Percentiles rank a stretch among this genome's conserved stretches.
phyloP scores from a whole-genome alignment of 1,140 invertebrate genomes.

The Euwallacea similis region DNA sequence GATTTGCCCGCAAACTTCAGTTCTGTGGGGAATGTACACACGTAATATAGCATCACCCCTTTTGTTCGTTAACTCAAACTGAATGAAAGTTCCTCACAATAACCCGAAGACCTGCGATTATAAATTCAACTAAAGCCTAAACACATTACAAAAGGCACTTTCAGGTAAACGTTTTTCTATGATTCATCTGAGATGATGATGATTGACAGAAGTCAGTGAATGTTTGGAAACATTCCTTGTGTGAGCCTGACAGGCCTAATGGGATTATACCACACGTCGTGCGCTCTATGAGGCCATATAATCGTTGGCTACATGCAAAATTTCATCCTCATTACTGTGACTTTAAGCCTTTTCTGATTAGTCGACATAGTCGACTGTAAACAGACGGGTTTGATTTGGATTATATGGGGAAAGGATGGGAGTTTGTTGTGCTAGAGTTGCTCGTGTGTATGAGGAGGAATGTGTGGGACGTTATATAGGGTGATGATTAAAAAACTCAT shows the following conservation, averaged over 20 bases:
- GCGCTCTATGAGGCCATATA: slow-evolving; percentile 27
- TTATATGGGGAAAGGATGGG: no score
- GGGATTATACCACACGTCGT: slow-evolving; percentile 33
- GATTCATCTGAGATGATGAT: slow-evolving; percentile 27
- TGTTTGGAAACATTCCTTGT: slow-evolving; percentile 32
- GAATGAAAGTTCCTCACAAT: not conserved
- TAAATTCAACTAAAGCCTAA: slow-evolving; percentile 5
- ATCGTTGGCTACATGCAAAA: slow-evolving; percentile 32
- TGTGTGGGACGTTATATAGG: no score
- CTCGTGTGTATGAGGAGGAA: no score
- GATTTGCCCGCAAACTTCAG: slow-evolving; percentile 23
- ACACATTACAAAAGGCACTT: slow-evolving; percentile 19
- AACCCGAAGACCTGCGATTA: not conserved
- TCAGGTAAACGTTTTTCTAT: slow-evolving; percentile 30
- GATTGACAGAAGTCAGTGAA: slow-evolving; percentile 35
- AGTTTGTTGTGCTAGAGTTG: no score
- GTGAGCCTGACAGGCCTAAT: slow-evolving; percentile 32
- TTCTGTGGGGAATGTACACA: not conserved
- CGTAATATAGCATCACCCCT: not conserved
- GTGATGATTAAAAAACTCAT: no score
- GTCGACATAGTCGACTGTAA: not conserved
- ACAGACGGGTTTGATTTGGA: no score
- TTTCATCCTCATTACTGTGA: slow-evolving; percentile 30
- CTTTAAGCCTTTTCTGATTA: slow-evolving; percentile 29
- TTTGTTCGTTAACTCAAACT: not conserved